Percentiles rank a stretch among this genome's conserved stretches.
phyloP scores from a whole-genome alignment of 2,888 invertebrate genomes.

The Zaprionus bogoriensis region DNA sequence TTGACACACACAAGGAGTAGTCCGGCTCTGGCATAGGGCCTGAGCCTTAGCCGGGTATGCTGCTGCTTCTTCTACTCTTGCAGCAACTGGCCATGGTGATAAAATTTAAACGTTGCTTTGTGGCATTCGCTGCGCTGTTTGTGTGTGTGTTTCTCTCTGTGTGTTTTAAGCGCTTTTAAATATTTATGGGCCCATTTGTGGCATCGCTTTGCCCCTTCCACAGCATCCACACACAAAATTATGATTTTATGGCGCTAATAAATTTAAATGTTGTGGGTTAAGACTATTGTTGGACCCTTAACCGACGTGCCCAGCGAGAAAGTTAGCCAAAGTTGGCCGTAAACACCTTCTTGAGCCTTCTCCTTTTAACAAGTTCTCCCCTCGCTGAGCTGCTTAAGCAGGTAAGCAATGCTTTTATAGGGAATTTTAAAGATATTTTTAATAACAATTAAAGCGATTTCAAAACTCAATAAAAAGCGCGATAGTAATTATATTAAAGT shows the following conservation, averaged over 20 bases:
- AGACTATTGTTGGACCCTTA: conserved; percentile 5
- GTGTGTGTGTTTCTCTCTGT: conserved; percentile 23
- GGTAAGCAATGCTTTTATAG: background rate
- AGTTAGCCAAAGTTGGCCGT: conserved; percentile 5
- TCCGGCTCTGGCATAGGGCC: background rate
- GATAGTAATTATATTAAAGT: no score
- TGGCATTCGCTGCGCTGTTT: conserved; percentile 27
- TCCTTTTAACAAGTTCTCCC: conserved; percentile 3
- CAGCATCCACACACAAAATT: conserved; percentile 54
- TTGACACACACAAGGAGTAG: conserved; percentile 34
- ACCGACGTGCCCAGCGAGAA: conserved; percentile 9
- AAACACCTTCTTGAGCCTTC: conserved; percentile 1
- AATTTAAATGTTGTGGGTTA: conserved; percentile 61
- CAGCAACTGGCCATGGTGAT: conserved; percentile 44
- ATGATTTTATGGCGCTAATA: conserved; percentile 72
- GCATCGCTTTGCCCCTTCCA: conserved; percentile 19
- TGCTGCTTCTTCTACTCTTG: conserved; percentile 8
- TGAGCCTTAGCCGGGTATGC: no score
- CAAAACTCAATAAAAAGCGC: background rate
- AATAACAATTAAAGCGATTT: conserved; percentile 1
- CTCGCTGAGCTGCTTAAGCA: background rate
- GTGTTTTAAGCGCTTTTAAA: conserved; percentile 70
- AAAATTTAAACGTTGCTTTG: conserved; percentile 70
- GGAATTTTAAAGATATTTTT: conserved; percentile 2
- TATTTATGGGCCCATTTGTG: conserved; percentile 72